Conservation (phyloP, 2,113 vertebrate species). For the Alethe diademata region DNA sequence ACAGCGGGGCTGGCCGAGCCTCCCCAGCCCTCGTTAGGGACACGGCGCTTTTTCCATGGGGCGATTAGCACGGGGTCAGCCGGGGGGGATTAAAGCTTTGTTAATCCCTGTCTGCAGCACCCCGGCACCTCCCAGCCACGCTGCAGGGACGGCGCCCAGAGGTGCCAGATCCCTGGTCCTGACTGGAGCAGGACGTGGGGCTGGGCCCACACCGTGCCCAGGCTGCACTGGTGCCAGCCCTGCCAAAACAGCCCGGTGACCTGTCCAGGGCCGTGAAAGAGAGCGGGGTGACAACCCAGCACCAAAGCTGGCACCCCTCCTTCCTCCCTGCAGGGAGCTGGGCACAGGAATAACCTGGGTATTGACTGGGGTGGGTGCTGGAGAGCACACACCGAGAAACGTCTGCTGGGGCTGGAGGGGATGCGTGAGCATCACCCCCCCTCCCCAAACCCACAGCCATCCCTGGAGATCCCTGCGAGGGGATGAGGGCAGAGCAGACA, state of each 20-base stretch:
- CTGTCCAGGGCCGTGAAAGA: neutral
- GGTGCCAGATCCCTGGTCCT: neutral
- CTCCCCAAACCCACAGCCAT: fast-evolving
- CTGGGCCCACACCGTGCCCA: fast-evolving
- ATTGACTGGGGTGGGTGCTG: fast-evolving
- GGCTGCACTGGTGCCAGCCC: neutral
- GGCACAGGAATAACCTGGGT: neutral
- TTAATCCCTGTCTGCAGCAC: neutral
- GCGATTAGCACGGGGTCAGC: slow-evolving; percentile 29
- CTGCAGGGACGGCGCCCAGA: fast-evolving
- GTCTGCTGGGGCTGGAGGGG: neutral
- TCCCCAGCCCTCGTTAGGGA: slow-evolving; percentile 13
- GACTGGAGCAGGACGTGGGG: fast-evolving
- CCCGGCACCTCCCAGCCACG: neutral
- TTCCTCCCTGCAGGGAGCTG: neutral
- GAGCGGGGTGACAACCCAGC: fast-evolving
- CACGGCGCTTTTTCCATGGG: slow-evolving; percentile 30
- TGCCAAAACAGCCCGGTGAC: fast-evolving
- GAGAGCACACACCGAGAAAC: fast-evolving
- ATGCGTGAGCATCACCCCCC: neutral
- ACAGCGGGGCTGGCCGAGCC: slow-evolving; percentile 34
- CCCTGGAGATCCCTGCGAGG: neutral
- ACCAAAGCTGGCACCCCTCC: fast-evolving
- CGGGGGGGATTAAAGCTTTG: neutral
- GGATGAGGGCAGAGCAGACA: fast-evolving